Conservation (phyloP, 1,140 invertebrate genomes). For the Hestina assimilis region DNA sequence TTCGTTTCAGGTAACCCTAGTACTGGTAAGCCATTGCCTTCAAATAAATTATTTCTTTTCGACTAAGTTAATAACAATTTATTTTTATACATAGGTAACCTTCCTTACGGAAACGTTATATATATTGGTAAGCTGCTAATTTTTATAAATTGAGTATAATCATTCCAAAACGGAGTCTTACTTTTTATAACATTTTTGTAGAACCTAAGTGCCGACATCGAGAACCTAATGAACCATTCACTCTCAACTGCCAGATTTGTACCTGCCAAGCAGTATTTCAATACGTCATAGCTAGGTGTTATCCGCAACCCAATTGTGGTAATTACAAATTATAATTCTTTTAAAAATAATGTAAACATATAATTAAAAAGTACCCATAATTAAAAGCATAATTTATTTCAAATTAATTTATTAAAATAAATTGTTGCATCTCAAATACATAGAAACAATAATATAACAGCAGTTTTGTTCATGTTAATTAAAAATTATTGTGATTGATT, state of each 20-base stretch:
- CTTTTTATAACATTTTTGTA: constrained; percentile 8
- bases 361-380: too few relatives aligned
- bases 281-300: constrained; percentile 40
- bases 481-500: background rate
- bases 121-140: constrained; percentile 36
- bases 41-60: constrained; percentile 35
- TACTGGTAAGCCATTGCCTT: constrained; percentile 32
- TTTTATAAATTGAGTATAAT: background rate
- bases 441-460: background rate
- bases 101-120: constrained; percentile 21
- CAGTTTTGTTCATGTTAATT: background rate
- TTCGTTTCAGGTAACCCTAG: constrained; percentile 35
- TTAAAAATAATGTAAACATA: background rate
- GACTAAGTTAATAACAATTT: constrained; percentile 18
- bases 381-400: too few relatives aligned
- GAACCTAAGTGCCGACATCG: constrained; percentile 39
- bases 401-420: too few relatives aligned
- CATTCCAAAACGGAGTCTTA: too few relatives aligned
- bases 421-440: background rate
- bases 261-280: constrained; percentile 35
- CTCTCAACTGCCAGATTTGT: constrained; percentile 34
- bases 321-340: constrained; percentile 5
- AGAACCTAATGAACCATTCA: constrained; percentile 30
- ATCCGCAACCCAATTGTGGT: constrained; percentile 26
- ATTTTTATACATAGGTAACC: constrained; percentile 32